Conservation (phyloP, 2,797 vertebrate genomes). For the Gobionotothen gibberifrons region DNA sequence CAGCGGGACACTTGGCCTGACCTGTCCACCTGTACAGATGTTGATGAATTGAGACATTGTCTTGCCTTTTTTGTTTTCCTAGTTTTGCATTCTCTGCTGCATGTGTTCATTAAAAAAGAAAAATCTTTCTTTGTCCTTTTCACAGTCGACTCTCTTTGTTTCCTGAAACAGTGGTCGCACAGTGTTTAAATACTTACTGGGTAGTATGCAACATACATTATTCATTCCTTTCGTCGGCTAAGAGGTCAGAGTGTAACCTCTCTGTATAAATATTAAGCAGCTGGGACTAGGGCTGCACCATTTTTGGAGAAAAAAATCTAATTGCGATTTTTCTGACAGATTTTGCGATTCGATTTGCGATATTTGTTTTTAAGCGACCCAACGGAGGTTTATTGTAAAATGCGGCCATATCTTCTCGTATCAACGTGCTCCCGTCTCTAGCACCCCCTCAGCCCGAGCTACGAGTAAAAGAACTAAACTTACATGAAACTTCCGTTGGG, state of each 20-base stretch:
- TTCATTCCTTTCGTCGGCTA: constrained; percentile 35
- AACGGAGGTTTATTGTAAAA: too few relatives aligned
- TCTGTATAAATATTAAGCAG: constrained; percentile 59
- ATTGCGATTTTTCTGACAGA: too few relatives aligned
- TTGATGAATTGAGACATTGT: constrained; percentile 65
- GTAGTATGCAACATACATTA: constrained; percentile 37
- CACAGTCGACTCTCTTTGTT: constrained; percentile 39
- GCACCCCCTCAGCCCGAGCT: too few relatives aligned
- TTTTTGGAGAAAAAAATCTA: rapidly evolving
- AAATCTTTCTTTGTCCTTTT: constrained; percentile 33
- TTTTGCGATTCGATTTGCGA: too few relatives aligned
- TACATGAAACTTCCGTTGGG: too few relatives aligned
- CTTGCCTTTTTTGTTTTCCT: constrained; percentile 22
- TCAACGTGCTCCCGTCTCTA: too few relatives aligned
- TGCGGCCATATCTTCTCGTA: too few relatives aligned
- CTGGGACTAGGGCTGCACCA: constrained; percentile 10
- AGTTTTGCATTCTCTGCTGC: constrained; percentile 28
- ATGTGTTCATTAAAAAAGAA: constrained; percentile 17
- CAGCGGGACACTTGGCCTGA: constrained; percentile 48
- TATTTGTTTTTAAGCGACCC: too few relatives aligned
- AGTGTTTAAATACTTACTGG: constrained; percentile 29
- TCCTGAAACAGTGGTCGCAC: constrained; percentile 28
- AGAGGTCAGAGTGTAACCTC: constrained; percentile 49
- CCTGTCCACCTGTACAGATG: constrained; percentile 75
- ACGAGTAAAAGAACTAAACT: too few relatives aligned